Percentiles rank a stretch among this genome's conserved stretches.
These are phyloP conservation scores for Elanoides forficatus DNA, from an alignment of 2,113 vertebrate species.

Conservation along the genomic window DNA sequence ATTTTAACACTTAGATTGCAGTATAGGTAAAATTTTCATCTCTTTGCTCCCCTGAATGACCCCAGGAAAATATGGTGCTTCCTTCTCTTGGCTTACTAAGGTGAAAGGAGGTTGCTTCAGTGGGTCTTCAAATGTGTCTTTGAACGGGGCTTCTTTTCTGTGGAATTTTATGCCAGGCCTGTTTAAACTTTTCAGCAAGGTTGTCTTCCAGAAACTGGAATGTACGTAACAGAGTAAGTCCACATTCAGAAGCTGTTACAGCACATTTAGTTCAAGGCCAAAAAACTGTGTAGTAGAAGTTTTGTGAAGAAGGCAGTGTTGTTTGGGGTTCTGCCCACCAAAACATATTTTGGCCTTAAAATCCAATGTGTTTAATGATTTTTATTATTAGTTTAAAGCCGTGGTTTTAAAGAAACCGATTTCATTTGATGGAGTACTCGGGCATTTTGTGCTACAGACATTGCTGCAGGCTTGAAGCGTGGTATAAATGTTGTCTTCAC, in stretches of 20 bases:
- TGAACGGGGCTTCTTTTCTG: neutral
- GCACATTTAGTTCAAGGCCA: neutral
- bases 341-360: neutral
- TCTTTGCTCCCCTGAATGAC: neutral
- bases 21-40: neutral
- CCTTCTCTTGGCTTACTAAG: neutral
- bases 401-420: neutral
- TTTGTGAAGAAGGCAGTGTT: neutral
- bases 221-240: neutral
- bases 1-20: neutral
- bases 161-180: neutral
- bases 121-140: neutral
- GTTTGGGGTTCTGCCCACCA: neutral
- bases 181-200: neutral
- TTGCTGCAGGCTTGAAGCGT: neutral
- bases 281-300: neutral
- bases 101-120: neutral
- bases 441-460: neutral
- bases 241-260: neutral
- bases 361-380: neutral
- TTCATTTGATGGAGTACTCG: neutral
- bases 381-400: neutral
- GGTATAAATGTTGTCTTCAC: neutral
- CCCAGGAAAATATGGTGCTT: neutral
- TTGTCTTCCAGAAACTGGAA: neutral